phyloP scores from a whole-genome alignment of 1,140 invertebrate species.

The Caenorhabditis elegans region WBcel235 BX284603.4:299501-300000 shows the following conservation, averaged over 20 bases:
- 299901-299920: not conserved
- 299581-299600: not conserved
- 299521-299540: too few species aligned
- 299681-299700: not conserved
- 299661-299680: not conserved
- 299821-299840: not conserved
- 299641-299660: too few species aligned
- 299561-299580: not conserved
- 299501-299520: constrained; percentile 22
- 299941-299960: not conserved
- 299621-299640: not conserved
- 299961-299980: not conserved
- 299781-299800: not conserved
- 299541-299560: not conserved
- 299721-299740: not conserved
- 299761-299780: not conserved
- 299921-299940: not conserved
- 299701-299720: not conserved
- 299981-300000: not conserved
- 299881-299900: too few species aligned
- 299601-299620: not conserved
- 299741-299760: not conserved
- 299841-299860: too few species aligned
- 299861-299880: too few species aligned
- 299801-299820: not conserved